Evolutionary conservation across 2,888 invertebrate species (phyloP).

Genomic region (Caenorhabditis plicata): DNA sequence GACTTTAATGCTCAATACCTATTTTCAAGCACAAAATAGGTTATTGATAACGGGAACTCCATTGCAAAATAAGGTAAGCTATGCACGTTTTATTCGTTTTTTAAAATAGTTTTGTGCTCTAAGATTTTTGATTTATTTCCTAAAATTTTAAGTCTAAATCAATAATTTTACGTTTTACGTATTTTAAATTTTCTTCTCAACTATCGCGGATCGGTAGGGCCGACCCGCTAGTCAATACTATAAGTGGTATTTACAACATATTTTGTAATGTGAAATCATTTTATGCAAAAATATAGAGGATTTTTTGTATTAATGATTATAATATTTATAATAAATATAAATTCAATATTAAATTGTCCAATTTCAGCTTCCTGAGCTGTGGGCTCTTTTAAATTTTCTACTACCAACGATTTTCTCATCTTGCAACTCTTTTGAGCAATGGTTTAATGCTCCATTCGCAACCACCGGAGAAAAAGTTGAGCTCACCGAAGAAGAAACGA

Average conservation of each 20-base stretch:
- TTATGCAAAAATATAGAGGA: too few relatives aligned
- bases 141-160: too few relatives aligned
- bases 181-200: too few relatives aligned
- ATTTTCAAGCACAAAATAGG: constrained; percentile 87
- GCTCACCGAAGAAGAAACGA: constrained; percentile 96
- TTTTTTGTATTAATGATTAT: too few relatives aligned
- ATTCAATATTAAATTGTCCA: not conserved
- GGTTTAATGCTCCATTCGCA: constrained; percentile 98
- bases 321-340: too few relatives aligned
- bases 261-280: too few relatives aligned
- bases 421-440: constrained; percentile 96
- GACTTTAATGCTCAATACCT: constrained; percentile 91
- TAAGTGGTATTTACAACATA: too few relatives aligned
- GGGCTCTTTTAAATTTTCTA: constrained; percentile 89
- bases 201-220: too few relatives aligned
- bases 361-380: constrained; percentile 33
- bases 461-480: constrained; percentile 89
- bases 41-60: constrained; percentile 78
- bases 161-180: too few relatives aligned
- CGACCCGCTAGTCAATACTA: too few relatives aligned
- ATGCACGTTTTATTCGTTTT: not conserved
- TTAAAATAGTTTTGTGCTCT: too few relatives aligned
- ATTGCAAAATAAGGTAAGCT: constrained; percentile 26
- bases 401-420: constrained; percentile 97
- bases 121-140: too few relatives aligned